Base-by-base conservation (phyloP, 30 jellyfish, hydroid and myxozoan species). In the Nemopilema nomurai region DNA sequence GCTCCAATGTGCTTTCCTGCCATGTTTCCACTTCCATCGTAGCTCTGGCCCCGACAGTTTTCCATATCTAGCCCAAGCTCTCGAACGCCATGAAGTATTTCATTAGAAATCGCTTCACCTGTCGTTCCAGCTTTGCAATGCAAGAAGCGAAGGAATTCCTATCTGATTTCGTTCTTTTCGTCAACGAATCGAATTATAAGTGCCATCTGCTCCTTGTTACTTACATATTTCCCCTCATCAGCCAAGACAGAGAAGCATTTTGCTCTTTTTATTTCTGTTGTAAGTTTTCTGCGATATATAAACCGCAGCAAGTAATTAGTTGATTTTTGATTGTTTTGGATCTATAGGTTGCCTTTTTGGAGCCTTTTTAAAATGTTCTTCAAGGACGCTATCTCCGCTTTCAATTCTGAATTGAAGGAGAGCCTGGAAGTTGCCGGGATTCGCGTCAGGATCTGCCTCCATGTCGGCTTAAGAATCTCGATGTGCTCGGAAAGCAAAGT, bases 291-390 rank as follows among this genome's bases (percentile, higher is more conserved):
- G 21, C 50, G 22, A 91, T 80, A 23, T 49, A 24, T 28, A 68
- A 80, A 18, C 95, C 95, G 76, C 96, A 92, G 63, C 51, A 29
- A 28, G 62, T 51, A 25, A 86, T 86, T 20, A 92, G 28, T 49
- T 92, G 89, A 57, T 92, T 82, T 82, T 92, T 96, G 13, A 76
- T 85, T 32, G 85, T 80, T 63, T 91, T 91, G 22, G 97, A 80
- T 18, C 80, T 62, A 80, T 77, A 91, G 3, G 93, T 85, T 28
- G 96, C 93, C 6, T 41, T 41, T 41, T 41, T 3, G 57, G 57
- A 13, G 9, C 6, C 9, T 41, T 41, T 13, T 51, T 49, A 70
- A 84, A 77, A 51, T 79, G 89, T 13, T 79, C 78, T 72, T 77
- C 70, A 29, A 90, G 62, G 24, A 75, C 88, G 21, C 28, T 31